phyloP scores from a whole-genome alignment of 2,113 vertebrate species.

The Uropsilus gracilis region DNA sequence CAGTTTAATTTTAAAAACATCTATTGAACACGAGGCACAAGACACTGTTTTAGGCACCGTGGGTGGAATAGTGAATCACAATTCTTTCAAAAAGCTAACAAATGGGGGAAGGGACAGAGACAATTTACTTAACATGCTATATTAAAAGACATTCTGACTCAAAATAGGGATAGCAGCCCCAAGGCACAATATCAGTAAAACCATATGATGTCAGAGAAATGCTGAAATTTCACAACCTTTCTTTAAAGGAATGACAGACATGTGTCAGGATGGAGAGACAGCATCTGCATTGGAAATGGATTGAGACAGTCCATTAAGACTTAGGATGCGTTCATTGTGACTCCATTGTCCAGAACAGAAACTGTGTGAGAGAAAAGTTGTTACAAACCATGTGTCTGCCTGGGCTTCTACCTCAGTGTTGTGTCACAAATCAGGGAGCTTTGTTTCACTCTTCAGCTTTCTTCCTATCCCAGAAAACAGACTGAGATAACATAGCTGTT shows the following conservation, averaged over 20 bases:
- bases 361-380: no score
- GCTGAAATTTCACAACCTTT: not conserved
- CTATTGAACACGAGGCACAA: not conserved
- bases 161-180: not conserved
- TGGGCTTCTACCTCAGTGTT: not conserved
- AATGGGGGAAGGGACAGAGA: not conserved
- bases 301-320: not conserved
- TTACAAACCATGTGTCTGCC: not conserved
- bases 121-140: constrained; percentile 6
- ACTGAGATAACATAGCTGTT: not conserved
- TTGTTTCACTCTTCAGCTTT: not conserved
- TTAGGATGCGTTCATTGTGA: not conserved
- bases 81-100: constrained; percentile 28
- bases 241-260: not conserved
- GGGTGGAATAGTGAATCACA: not conserved
- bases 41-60: not conserved
- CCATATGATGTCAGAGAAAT: constrained; percentile 32
- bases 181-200: not conserved
- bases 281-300: not conserved
- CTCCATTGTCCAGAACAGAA: not conserved
- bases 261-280: not conserved
- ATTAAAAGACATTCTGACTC: not conserved
- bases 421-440: not conserved
- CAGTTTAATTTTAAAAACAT: not conserved
- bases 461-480: not conserved